Conservation (phyloP, 2,797 vertebrate genomes). For the Semaprochilodus insignis region DNA sequence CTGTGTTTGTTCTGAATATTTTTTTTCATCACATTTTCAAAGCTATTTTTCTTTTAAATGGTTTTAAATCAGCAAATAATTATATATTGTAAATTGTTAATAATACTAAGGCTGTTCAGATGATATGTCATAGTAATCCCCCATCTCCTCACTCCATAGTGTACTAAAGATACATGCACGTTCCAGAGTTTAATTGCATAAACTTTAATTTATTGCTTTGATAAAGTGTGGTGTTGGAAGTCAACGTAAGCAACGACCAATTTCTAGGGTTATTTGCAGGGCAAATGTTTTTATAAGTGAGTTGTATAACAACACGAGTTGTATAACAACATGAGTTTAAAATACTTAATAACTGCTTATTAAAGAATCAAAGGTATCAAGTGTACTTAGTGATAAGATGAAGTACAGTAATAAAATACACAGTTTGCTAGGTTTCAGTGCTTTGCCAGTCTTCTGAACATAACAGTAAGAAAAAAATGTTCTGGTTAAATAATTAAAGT, state of each 20-base stretch:
- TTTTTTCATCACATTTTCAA: no score
- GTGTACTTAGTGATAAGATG: not conserved
- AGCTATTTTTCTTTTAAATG: no score
- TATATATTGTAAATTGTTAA: no score
- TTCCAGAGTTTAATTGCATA: not conserved
- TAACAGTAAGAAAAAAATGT: not conserved
- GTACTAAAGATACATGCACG: no score
- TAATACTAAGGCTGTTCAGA: no score
- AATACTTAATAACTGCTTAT: not conserved
- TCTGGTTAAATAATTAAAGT: not conserved
- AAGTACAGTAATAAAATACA: not conserved
- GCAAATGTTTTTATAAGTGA: not conserved
- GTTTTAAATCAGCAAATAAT: no score
- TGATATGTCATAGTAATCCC: no score
- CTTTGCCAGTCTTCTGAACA: not conserved
- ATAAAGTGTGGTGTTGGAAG: not conserved
- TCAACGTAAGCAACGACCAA: not conserved
- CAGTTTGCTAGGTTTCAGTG: not conserved
- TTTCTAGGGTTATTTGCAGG: not conserved
- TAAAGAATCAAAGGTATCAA: not conserved
- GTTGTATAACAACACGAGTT: no score
- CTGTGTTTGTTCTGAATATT: no score
- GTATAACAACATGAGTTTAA: not conserved
- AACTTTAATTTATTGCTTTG: not conserved
- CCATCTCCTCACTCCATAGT: no score